Evolutionary conservation across 1,140 invertebrate species (phyloP).

Genomic region (Cyclina sinensis): DNA sequence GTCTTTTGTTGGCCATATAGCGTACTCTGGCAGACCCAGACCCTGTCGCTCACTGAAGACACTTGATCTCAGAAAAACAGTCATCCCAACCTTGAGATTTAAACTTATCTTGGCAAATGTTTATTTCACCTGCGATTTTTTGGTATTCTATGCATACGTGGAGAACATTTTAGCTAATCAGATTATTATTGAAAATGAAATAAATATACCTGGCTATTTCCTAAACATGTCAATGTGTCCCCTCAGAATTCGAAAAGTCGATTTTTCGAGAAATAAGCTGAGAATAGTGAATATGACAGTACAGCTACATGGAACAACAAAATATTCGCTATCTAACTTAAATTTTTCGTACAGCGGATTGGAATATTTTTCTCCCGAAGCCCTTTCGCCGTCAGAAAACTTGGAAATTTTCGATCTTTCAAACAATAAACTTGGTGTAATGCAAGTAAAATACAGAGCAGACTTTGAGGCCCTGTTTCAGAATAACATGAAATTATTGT

Average conservation of each 20-base stretch:
- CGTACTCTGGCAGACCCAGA: neutral
- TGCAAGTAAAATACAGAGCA: neutral
- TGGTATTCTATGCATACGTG: neutral
- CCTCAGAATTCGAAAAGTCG: neutral
- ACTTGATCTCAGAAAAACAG: neutral
- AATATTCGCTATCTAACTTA: neutral
- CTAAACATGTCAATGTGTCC: neutral
- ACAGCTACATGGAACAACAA: neutral
- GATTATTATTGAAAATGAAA: neutral
- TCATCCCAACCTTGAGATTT: neutral
- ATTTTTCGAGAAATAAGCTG: neutral
- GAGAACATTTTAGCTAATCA: neutral
- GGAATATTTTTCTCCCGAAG: neutral
- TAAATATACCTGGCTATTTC: neutral
- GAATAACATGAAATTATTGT: neutral
- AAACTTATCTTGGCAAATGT: neutral
- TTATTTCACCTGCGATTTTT: neutral
- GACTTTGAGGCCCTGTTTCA: neutral
- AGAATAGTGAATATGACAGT: neutral
- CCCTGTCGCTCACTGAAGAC: neutral
- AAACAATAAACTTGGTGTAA: neutral
- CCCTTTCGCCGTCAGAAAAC: neutral
- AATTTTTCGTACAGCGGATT: neutral
- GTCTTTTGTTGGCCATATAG: neutral
- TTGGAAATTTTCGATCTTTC: neutral